Base-by-base conservation (phyloP, 2,797 vertebrate genomes). In the Rachycentron canadum region DNA sequence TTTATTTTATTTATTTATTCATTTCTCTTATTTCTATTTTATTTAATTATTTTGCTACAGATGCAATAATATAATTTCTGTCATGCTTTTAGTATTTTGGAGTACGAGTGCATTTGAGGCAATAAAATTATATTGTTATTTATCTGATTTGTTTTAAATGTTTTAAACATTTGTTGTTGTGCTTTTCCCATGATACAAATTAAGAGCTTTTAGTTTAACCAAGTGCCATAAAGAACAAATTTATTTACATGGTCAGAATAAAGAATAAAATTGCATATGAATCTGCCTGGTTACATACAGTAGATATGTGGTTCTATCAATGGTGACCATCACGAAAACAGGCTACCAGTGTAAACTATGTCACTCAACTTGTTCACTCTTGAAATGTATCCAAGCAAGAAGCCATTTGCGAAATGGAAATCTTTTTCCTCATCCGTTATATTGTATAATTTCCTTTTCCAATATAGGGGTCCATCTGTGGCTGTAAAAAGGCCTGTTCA, bases 381-480 rank as follows among this genome's bases (percentile, higher is more conserved):
- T 89, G 87, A 86, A 82, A 57, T 60, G 49, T 73, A 73, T 90
- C 86, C 80, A 87, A 88, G 38, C 79, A 83, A 84, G 71, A 92
- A 80, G 64, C 80, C 65, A 87, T 92, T 92, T 85, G 65, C 83
- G 73, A 76, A 89, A 87, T 81, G 69, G 76, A 74, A 78, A 82
- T 88, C 57, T 69, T 80, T 68, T 68, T 49, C 82, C 75, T 56
- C 73, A 78, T 89, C 79, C 68, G 72, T 88, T 73, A 73, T 76
- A 59, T 88, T 74, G 78, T 84, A 84, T 90, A 84, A 92, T 92
- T 91, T 90, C 80, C 86, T 58, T 66, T 86, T 85, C 75, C 70
- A 89, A 78, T 84, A 81, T 77, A 79, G 76, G 63, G 55, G 77
- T 91, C 91, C 92, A 93, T 93, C 92, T 94, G 92, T 61, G 84